Percentiles rank a stretch among this genome's conserved stretches.
These are phyloP conservation scores for Neuroscelio doddi DNA, from an alignment of 2,888 invertebrate species.

Conservation along the genomic window DNA sequence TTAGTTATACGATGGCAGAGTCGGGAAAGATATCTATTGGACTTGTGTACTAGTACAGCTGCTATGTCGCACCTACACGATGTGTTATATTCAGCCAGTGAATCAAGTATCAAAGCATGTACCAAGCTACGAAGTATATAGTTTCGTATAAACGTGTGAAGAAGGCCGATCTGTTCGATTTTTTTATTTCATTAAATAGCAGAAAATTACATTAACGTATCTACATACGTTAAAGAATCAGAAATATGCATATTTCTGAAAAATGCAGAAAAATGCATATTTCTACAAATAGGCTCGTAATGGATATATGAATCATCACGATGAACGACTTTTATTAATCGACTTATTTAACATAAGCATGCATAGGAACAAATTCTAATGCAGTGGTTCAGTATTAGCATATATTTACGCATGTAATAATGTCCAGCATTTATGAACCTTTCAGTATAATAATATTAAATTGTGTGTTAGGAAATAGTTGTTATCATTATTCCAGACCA, in stretches of 20 bases:
- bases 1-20: slow-evolving; percentile 65
- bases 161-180: slow-evolving; percentile 3
- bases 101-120: slow-evolving; percentile 58
- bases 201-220: background rate
- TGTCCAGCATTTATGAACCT: slow-evolving; percentile 2
- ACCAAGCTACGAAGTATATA: no score
- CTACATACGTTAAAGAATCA: background rate
- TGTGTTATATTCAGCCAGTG: no score
- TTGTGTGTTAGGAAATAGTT: no score
- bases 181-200: slow-evolving; percentile 5
- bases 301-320: background rate
- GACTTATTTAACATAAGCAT: background rate
- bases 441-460: background rate
- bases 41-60: slow-evolving; percentile 5
- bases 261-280: no score
- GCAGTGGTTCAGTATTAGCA: background rate
- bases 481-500: no score
- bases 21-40: slow-evolving; percentile 63
- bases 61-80: slow-evolving; percentile 3
- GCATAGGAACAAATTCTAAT: background rate
- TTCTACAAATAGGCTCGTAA: background rate
- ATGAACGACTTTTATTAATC: background rate
- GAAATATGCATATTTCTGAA: background rate
- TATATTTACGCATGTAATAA: background rate
- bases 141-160: slow-evolving; percentile 55